Base-by-base conservation (phyloP, 2,113 vertebrate genomes). In the Ciconia stormi region DNA sequence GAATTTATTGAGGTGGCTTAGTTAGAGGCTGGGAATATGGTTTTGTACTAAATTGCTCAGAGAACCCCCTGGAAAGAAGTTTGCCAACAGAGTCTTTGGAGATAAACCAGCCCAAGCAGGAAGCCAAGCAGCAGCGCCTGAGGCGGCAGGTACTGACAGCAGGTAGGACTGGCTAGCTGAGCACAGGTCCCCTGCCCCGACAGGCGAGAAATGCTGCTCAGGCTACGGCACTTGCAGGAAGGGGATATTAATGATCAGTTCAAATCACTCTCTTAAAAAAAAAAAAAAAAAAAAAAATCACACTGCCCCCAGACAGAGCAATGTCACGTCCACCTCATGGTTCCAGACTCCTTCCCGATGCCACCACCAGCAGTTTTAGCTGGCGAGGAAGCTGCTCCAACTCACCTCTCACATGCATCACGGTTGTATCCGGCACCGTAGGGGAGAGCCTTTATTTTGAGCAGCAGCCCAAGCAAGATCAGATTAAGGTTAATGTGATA, bases 281-380 rank as follows among this genome's bases (percentile, higher is more conserved):
- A 11, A 2, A n/a, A 40, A 9, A 55, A 11, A 3, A 3, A 53
- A 42, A 7, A 27, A 80, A 29, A 71, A 36, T 18, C 30, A 6
- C 58, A 20, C 27, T 22, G 38, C 16, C 32, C 27, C 20, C 69
- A 36, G 13, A 34, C n/a, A 59, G 42, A 67, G 47, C 52, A 40
- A 34, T 2, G 18, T n/a, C 72, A 67, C 3, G 2, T 12, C 36
- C 36, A 34, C 3, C 67, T 53, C 52, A 2, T 0, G 0, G 0
- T 20, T 13, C 22, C 86, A 84, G 47, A 38, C 87, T 38, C 34
- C 69, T 53, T n/a, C 42, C 58, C 5, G 58, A 7, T 10, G 32
- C 20, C 79, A 21, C 3, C 20, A 3, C 10, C 70, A 36, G 58
- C 6, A 16, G 62, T 9, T 29, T 21, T 4, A 46, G 78, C 46